These are phyloP conservation scores for Helicoverpa zea DNA, from an alignment of 1,140 invertebrate species.

Conservation along the genomic window DNA sequence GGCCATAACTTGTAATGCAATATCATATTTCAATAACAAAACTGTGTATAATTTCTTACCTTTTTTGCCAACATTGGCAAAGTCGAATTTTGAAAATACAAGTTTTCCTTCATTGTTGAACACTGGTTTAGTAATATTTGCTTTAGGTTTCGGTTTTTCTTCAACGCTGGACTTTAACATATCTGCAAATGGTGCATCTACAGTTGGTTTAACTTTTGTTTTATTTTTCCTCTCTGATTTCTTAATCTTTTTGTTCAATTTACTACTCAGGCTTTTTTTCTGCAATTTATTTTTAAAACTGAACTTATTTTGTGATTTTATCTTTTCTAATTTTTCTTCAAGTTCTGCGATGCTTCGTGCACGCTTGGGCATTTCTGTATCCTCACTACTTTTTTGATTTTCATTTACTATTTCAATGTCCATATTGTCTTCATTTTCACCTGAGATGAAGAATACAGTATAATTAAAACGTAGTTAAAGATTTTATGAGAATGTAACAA, in stretches of 20 bases:
- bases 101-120: slow-evolving; percentile 93
- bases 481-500: neutral
- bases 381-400: slow-evolving; percentile 58
- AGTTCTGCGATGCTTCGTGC: slow-evolving; percentile 76
- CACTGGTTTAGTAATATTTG: slow-evolving; percentile 88
- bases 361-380: slow-evolving; percentile 63
- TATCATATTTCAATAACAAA: neutral
- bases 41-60: slow-evolving; percentile 54
- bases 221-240: slow-evolving; percentile 76
- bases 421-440: slow-evolving; percentile 65
- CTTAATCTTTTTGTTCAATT: slow-evolving; percentile 80
- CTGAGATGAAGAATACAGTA: slow-evolving; percentile 51
- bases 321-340: slow-evolving; percentile 79
- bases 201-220: slow-evolving; percentile 63
- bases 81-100: slow-evolving; percentile 95
- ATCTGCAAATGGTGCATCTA: slow-evolving; percentile 48
- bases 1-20: no score
- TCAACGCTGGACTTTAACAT: slow-evolving; percentile 53
- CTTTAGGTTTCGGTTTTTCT: slow-evolving; percentile 62
- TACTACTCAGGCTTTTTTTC: slow-evolving; percentile 81
- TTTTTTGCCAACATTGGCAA: slow-evolving; percentile 85
- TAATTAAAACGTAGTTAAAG: neutral
- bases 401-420: slow-evolving; percentile 74
- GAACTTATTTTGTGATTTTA: slow-evolving; percentile 78
- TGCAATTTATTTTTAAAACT: slow-evolving; percentile 79